Conservation (phyloP, 2,797 vertebrate species). For the Poecilia wingei region DNA sequence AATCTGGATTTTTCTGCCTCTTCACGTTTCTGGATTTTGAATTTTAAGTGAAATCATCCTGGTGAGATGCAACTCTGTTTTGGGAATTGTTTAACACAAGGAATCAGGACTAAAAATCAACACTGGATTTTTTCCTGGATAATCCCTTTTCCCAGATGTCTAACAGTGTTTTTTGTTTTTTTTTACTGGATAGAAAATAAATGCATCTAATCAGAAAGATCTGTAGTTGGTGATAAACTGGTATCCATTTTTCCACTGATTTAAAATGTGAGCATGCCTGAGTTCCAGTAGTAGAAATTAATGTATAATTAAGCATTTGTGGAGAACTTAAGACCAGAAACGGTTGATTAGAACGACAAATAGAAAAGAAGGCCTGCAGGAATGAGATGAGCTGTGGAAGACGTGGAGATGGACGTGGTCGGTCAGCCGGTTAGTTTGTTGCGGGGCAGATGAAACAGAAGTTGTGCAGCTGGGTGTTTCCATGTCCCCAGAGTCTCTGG, state of each 20-base stretch:
- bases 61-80: neutral
- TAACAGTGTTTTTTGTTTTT: neutral
- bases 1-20: too few relatives aligned
- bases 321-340: slow-evolving; percentile 20
- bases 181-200: neutral
- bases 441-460: slow-evolving; percentile 57
- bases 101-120: neutral
- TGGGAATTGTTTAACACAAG: neutral
- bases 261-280: neutral
- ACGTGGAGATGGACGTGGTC: slow-evolving; percentile 54
- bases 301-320: slow-evolving; percentile 32
- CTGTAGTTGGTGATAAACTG: neutral
- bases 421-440: slow-evolving; percentile 55
- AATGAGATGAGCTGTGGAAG: slow-evolving; percentile 16
- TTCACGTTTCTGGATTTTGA: neutral
- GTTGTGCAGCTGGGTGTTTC: slow-evolving; percentile 62
- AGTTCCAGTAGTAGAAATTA: neutral
- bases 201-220: neutral
- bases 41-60: neutral
- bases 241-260: neutral
- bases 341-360: slow-evolving; percentile 5
- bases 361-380: slow-evolving; percentile 8
- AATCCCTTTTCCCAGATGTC: neutral
- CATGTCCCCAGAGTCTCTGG: slow-evolving; percentile 42
- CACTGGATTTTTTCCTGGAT: neutral